Base-by-base conservation (phyloP, 2,797 vertebrate genomes). In the Bradypodion ventrale region DNA sequence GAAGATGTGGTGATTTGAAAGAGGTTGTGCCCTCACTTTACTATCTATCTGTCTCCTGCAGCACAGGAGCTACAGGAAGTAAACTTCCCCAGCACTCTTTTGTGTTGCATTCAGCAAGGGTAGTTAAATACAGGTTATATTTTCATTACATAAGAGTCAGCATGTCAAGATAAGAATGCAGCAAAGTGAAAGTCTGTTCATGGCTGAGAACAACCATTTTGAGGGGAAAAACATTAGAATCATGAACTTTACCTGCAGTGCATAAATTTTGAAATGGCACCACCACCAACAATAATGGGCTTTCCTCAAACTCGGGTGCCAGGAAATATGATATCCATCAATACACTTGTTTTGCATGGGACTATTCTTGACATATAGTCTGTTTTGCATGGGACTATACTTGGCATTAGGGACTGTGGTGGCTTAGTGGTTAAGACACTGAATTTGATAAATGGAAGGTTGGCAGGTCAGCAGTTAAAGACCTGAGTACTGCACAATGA, bases 91-190 rank as follows among this genome's bases (percentile, higher is more conserved):
- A 63, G 25, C 46, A 66, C 21, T 66, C 75, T 37, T 29, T 76
- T 32, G 13, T 56, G 27, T 49, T 49, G 42, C 25, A 46, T 9
- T 86, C 1, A 40, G 21, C 1, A 85, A 59, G 19, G 87, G 87
- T 73, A 80, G 46, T 5, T 80, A 78, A 88, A 56, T 83, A 80
- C 76, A 87, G 16, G 32, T 91, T 87, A 59, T n/a, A 2, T 62
- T 89, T 91, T 89, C 23, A 87, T 87, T 83, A 65, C 5, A 42
- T 46, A 79, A 69, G 59, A 32, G 12, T 52, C 79, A 37, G 27
- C 69, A 80, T 78, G 82, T 80, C 70, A 83, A 29, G 87, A 89
- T 89, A 56, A 46, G 2, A 83, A 93, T 75, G 66, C 59, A 72
- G 1, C 42, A 69, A 66, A 75, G 52, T 44, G 68, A 69, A 6